Percentiles rank a stretch among this genome's conserved stretches.
phyloP scores from a whole-genome alignment of 2,888 invertebrate genomes.

The Eucera pruinosa region DNA sequence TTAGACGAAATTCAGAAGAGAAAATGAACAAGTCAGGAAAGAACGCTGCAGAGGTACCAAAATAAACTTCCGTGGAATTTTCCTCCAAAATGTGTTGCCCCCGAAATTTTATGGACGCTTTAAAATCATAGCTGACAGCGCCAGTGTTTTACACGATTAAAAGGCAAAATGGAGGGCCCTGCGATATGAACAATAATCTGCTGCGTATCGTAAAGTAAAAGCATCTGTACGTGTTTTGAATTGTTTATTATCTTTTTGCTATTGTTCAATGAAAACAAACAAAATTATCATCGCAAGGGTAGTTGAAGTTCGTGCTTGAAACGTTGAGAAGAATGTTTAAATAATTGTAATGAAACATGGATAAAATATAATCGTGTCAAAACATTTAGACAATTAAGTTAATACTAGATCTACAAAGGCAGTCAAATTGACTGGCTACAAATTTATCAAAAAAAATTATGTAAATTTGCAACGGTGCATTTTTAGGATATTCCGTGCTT shows the following conservation, averaged over 20 bases:
- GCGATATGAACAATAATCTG: constrained; percentile 13
- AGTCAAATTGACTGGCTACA: no score
- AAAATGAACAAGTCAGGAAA: constrained; percentile 6
- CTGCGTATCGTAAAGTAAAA: constrained; percentile 1
- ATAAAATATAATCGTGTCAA: no score
- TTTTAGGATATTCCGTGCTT: no score
- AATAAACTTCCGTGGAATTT: neutral
- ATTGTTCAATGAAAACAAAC: neutral
- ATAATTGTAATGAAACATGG: no score
- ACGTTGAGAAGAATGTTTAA: no score
- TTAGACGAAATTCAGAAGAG: constrained; percentile 2
- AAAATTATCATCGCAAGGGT: neutral
- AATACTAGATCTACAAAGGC: no score
- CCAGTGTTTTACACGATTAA: constrained; percentile 1
- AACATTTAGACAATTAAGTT: no score
- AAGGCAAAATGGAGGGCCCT: constrained; percentile 4
- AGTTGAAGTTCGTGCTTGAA: no score
- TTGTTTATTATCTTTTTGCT: neutral
- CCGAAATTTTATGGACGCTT: constrained; percentile 16
- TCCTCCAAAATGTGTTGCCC: neutral
- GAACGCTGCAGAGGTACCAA: neutral
- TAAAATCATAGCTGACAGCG: constrained; percentile 12
- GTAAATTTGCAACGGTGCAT: no score
- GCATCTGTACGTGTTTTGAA: neutral
- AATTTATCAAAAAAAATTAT: no score